Base-by-base conservation (phyloP, 2,797 vertebrate genomes). In the Channallabes apus region DNA sequence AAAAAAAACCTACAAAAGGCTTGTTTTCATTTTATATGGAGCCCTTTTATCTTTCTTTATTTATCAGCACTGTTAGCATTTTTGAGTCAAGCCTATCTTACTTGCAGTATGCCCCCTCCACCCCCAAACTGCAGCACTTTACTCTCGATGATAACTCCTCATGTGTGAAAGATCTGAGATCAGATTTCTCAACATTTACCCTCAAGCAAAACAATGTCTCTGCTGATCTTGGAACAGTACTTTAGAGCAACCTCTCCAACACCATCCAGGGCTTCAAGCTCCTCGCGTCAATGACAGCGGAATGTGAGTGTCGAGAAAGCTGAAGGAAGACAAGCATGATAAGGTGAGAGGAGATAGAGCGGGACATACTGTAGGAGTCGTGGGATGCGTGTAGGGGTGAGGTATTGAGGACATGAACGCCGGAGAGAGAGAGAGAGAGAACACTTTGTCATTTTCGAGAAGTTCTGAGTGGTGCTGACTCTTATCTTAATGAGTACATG, bases 401-500 rank as follows among this genome's bases (percentile, higher is more conserved):
- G 89, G 93, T 93, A 93, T 88, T 85, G 88, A 90, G 91, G 93
- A 95, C 92, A 92, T 67, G 91, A 54, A 54, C 51, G 51, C 3
- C 51, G 14, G 51, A 82, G 84, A 61, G 71, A 93, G 92, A 65
- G 88, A 87, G 91, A 93, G 94, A 94, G 93, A 91, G 91, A 90
- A 90, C 93, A 94, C 95, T 95, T 95, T 95, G 94, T 95, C 90
- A 87, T 90, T 85, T 91, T 93, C 86, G 90, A 94, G 93, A 89
- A 92, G 88, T 89, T 93, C 90, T 91, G 91, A 94, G 92, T 93
- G 94, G 91, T 7, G 41, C 88, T 75, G 89, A 77, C 82, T 89
- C 89, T 95, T 95, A 96, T 95, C 95, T 94, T 93, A 94, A 95
- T 94, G 93, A 94, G 91, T 91, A 94, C 92, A 93, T 89, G 86